Evolutionary conservation across 2,113 vertebrate genomes (phyloP), one percentile per base, ranked within the genome.

Genomic region (Phaethon lepturus): DNA sequence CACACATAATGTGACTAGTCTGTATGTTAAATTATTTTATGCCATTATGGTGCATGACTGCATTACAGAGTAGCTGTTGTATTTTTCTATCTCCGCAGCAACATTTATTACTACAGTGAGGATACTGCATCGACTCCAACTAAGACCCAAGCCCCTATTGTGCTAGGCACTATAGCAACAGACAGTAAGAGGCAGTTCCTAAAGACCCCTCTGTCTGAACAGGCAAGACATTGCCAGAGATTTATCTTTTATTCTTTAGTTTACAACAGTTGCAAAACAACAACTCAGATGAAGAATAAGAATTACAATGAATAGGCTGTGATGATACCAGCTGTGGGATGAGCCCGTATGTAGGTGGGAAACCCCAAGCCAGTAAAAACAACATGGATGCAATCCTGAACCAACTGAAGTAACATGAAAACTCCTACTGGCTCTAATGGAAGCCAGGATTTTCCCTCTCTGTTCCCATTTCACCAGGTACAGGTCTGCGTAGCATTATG

Each of bases 111-210:
- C 80, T 75, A 68, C 58, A 92, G 5, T 47, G 72, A 78, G 40
- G 71, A 63, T 89, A 55, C 73, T 91, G 69, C 80, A 75, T 6
- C 56, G 44, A 74, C 72, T 93, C 53, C 66, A 75, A 0, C 4
- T 50, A 64, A 91, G 88, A 95, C 88, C 83, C 83, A 81, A 68
- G 69, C 76, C 88, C 60, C 92, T 72, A 2, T 92, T 97, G 88
- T 95, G 88, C 24, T 10, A 71, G 79, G 76, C 82, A 59, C 90
- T 94, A 86, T 88, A 95, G 90, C 88, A 95, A 90, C 90, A 79
- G 85, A 69, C 55, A 73, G 59, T 42, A 83, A 92, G 79, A 97
- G 47, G 63, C 59, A 80, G 45, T 38, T 96, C 76, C 78, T 67
- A 62, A 88, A 93, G 75, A 69, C 38, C 50, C 92, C 86, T 89